phyloP scores from a whole-genome alignment of 2,113 vertebrate species.

The Ptyas mucosa region DNA sequence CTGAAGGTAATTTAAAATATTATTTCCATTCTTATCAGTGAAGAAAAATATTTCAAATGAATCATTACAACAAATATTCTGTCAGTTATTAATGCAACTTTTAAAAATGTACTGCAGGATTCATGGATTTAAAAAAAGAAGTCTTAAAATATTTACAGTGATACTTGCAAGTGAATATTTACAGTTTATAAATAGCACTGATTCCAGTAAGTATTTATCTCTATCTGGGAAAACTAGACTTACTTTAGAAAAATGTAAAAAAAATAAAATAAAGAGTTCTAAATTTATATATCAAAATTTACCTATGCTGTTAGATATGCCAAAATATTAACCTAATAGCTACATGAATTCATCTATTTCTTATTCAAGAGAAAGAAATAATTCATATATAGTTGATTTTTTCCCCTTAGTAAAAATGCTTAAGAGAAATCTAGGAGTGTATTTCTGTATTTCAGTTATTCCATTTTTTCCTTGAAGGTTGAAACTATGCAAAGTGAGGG shows the following conservation, averaged over 20 bases:
- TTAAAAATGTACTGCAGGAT: not conserved
- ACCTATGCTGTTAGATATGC: not conserved
- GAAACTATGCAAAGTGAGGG: conserved; percentile 45
- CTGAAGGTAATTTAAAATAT: not conserved
- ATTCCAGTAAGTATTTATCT: not conserved
- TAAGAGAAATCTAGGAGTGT: conserved; percentile 34
- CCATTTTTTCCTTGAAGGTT: conserved; percentile 35
- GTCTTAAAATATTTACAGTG: not conserved
- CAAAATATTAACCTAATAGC: not conserved
- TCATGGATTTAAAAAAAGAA: not conserved
- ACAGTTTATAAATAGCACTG: not conserved
- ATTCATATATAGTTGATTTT: not conserved
- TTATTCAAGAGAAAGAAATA: not conserved
- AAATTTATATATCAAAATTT: not conserved
- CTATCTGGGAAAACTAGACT: not conserved
- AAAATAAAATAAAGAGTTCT: not conserved
- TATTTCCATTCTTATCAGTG: not conserved
- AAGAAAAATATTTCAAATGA: not conserved
- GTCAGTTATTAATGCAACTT: not conserved
- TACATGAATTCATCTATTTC: not conserved
- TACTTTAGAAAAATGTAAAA: not conserved
- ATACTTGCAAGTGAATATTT: not conserved
- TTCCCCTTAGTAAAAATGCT: not conserved
- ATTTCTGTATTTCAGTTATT: conserved; percentile 33
- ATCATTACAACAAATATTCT: not conserved